A percentile compares a stretch with the other conserved stretches of the same genome.
These are phyloP conservation scores for Chelmon rostratus DNA, from an alignment of 2,797 vertebrate species.

Conservation along the genomic window DNA sequence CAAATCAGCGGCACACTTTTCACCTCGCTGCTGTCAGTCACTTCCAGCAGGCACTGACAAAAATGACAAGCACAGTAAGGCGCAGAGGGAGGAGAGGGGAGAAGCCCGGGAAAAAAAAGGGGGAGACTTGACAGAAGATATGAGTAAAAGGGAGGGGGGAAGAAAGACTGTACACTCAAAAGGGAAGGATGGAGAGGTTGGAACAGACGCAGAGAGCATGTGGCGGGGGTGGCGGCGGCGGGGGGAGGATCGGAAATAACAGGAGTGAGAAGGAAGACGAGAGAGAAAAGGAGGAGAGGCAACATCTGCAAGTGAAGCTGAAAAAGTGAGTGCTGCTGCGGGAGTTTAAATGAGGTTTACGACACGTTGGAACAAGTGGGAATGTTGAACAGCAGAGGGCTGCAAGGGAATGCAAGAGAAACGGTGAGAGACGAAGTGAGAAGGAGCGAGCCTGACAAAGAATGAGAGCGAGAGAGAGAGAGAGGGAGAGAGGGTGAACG, in stretches of 20 bases:
- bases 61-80: slow-evolving; percentile 60
- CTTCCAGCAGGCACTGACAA: slow-evolving; percentile 45
- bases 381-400: slow-evolving; percentile 27
- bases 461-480: slow-evolving; percentile 12
- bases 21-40: slow-evolving; percentile 63
- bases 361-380: slow-evolving; percentile 6
- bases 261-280: neutral
- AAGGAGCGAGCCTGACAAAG: slow-evolving; percentile 40
- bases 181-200: slow-evolving; percentile 16
- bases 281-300: slow-evolving; percentile 23
- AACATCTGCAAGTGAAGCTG: slow-evolving; percentile 37
- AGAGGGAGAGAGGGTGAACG: slow-evolving; percentile 25
- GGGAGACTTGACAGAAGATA: slow-evolving; percentile 9
- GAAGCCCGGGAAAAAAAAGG: slow-evolving; percentile 7
- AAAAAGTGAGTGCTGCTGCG: slow-evolving; percentile 5
- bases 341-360: slow-evolving; percentile 35
- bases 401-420: slow-evolving; percentile 27
- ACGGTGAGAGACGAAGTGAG: slow-evolving; percentile 28
- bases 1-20: slow-evolving; percentile 60
- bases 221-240: neutral
- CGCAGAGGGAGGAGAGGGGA: slow-evolving; percentile 9
- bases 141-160: neutral
- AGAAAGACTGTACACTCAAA: slow-evolving; percentile 15
- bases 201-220: slow-evolving; percentile 27
- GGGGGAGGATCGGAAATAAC: slow-evolving; percentile 39